These are phyloP conservation scores for Macrotus californicus DNA, from an alignment of 2,113 vertebrate species.

Conservation along the genomic window DNA sequence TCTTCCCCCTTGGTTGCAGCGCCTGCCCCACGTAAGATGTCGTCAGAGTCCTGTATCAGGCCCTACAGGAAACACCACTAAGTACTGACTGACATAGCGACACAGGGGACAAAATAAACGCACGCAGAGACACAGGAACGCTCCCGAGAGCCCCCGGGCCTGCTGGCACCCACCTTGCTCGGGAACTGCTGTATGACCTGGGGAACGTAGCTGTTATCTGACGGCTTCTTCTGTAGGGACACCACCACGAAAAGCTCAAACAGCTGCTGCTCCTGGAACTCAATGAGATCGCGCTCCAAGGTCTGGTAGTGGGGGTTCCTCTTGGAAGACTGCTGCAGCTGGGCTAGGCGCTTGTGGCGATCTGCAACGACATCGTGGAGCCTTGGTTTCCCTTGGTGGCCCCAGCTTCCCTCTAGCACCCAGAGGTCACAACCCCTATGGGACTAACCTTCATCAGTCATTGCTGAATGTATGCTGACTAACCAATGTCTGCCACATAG, in stretches of 20 bases:
- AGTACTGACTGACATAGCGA: not conserved
- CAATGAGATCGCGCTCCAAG: slow-evolving; percentile 93
- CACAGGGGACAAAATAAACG: not conserved
- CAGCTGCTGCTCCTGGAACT: slow-evolving; percentile 93
- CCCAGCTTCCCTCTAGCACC: not conserved
- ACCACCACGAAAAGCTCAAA: slow-evolving; percentile 98
- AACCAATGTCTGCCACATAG: not conserved
- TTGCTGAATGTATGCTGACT: not conserved
- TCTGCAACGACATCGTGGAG: slow-evolving; percentile 59
- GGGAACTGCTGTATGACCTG: slow-evolving; percentile 97
- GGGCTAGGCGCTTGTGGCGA: slow-evolving; percentile 83
- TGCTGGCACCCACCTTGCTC: slow-evolving; percentile 83
- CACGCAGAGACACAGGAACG: not conserved
- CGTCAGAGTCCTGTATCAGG: not conserved
- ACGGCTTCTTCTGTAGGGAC: slow-evolving; percentile 88
- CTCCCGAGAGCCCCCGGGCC: not conserved
- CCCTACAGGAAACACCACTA: not conserved
- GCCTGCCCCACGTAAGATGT: not conserved
- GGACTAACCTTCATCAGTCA: not conserved
- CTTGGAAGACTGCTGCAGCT: slow-evolving; percentile 85
- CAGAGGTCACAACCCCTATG: not conserved
- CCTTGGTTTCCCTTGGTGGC: not conserved
- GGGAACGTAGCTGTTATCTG: slow-evolving; percentile 85
- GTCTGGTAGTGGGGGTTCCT: slow-evolving; percentile 92
- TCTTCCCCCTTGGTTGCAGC: not conserved